Conservation (phyloP, 2,113 vertebrate genomes). For the Columba janthina region DNA sequence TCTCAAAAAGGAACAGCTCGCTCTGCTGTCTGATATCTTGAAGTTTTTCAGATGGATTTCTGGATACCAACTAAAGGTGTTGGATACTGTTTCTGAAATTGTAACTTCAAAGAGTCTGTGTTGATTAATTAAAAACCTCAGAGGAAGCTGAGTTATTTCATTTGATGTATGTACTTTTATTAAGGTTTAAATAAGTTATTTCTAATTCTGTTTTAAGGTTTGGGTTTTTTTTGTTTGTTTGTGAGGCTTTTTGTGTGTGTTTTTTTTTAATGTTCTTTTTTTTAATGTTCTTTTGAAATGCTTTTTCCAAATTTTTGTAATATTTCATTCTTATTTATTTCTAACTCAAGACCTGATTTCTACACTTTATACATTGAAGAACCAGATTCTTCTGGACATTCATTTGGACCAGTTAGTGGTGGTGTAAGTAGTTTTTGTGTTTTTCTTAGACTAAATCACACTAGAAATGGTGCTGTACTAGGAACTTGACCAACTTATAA, state of each 20-base stretch:
- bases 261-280: too few relatives aligned
- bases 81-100: neutral
- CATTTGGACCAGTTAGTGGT: constrained; percentile 81
- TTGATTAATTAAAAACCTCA: neutral
- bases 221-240: too few relatives aligned
- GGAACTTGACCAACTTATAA: neutral
- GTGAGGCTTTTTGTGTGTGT: too few relatives aligned
- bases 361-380: constrained; percentile 91
- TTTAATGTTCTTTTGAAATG: neutral
- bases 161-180: neutral
- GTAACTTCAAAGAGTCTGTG: neutral
- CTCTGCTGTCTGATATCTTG: neutral
- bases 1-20: neutral
- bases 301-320: neutral
- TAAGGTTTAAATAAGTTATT: neutral
- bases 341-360: constrained; percentile 83
- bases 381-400: constrained; percentile 88
- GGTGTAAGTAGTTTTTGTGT: constrained; percentile 74
- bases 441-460: neutral
- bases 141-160: neutral
- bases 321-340: constrained; percentile 16
- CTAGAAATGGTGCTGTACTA: neutral
- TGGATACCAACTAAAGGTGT: neutral
- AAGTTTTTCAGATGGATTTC: neutral
- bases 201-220: neutral